Base-by-base conservation (phyloP, 2,888 invertebrate species). In the Cheilosia variabilis region DNA sequence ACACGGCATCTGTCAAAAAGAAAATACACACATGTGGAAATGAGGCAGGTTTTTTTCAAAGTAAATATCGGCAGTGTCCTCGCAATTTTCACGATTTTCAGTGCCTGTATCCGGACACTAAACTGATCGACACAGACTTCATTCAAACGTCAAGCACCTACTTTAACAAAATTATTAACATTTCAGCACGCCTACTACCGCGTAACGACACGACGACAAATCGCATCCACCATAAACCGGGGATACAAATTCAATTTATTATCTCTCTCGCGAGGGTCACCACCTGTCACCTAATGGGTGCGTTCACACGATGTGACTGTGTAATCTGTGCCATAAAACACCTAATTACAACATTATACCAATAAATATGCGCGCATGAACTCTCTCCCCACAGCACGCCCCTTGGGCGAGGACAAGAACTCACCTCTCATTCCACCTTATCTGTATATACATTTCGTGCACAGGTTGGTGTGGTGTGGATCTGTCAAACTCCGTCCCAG, bases 271-370 rank as follows among this genome's bases (percentile, higher is more conserved):
- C 37, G 37, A 37, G 37, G 37, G 17, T 15, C 17, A 34, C 66
- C 86, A 86, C 76, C 86, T 86, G 86, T 63, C 76, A 77, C 27
- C 50, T 31, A 77, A 77, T 77, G 86, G 86, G 76, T 68, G 76
- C 76, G 63, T 86, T 86, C 86, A 68, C 86, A 86, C 86, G 86
- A 86, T 81, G 82, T 82, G 87, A 87, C 87, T 82, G 82, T 82
- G 77, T 87, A 87, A 87, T 87, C 87, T 87, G 69, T 82, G 87
- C 87, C 80, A 87, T 87, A 87, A 82, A 87, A 82, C 87, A 87
- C 87, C 87, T 82, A 87, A 87, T 87, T 87, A 87, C 82, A 87
- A 87, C 82, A 82, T 81, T 82, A 87, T 77, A 87, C 73, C 78
- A 87, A 82, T 87, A 87, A 87, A 87, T 82, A 75, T 87, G 72